Conservation (phyloP, 2,113 vertebrate species). For the Otis tarda region DNA sequence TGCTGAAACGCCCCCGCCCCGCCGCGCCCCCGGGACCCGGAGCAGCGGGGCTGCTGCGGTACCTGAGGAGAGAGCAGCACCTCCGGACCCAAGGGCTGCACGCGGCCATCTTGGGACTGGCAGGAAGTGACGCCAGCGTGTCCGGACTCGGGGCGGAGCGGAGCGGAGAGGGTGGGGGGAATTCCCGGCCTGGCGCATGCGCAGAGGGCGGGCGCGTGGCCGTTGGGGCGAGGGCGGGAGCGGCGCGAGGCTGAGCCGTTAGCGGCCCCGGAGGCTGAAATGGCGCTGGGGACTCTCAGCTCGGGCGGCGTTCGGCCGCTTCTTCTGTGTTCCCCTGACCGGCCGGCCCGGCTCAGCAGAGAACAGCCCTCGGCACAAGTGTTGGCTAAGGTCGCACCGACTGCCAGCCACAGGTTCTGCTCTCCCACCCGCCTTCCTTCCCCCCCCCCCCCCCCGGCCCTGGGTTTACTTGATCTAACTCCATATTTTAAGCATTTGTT, state of each 20-base stretch:
- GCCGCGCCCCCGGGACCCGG: neutral
- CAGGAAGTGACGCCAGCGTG: constrained; percentile 42
- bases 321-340: neutral
- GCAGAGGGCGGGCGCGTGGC: neutral
- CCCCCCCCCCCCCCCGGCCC: rapidly evolving
- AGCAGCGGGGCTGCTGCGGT: neutral
- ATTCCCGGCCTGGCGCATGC: neutral
- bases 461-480: too few species aligned
- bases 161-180: neutral
- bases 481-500: neutral
- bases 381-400: rapidly evolving
- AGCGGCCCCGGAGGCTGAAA: too few species aligned
- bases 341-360: neutral
- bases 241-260: neutral
- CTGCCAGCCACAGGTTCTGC: neutral
- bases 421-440: too few species aligned
- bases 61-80: constrained; percentile 69
- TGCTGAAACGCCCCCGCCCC: neutral
- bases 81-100: neutral
- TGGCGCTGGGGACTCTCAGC: neutral
- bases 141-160: rapidly evolving
- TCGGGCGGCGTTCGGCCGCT: rapidly evolving
- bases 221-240: neutral
- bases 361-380: neutral
- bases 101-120: constrained; percentile 42